phyloP scores from a whole-genome alignment of 2,113 vertebrate genomes.

The Amia ocellicauda region DNA sequence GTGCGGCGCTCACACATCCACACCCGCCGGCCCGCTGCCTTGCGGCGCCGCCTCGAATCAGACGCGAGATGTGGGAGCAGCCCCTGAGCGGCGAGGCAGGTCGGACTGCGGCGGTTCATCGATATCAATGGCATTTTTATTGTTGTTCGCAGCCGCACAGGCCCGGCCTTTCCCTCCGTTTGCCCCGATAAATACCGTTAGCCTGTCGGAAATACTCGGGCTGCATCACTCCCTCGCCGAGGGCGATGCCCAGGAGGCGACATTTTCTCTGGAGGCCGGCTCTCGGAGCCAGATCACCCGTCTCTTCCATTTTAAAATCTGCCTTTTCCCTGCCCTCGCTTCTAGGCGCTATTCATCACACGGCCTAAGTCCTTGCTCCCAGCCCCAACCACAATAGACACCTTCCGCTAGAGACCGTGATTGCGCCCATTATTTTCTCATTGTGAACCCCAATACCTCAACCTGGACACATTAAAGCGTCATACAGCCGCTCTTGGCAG shows the following conservation, averaged over 20 bases:
- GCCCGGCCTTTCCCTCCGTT: background rate
- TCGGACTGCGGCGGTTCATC: background rate
- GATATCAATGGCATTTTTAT: conserved; percentile 18
- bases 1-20: conserved; percentile 31
- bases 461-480: background rate
- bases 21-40: conserved; percentile 59
- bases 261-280: conserved; percentile 18
- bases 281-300: background rate
- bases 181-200: background rate
- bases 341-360: conserved; percentile 28
- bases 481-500: conserved; percentile 19
- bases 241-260: background rate
- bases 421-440: conserved; percentile 27
- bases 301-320: background rate
- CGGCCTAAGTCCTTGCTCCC: conserved; percentile 63
- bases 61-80: conserved; percentile 37
- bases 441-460: background rate
- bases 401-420: conserved; percentile 53
- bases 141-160: background rate
- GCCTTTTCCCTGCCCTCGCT: background rate
- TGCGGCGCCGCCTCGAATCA: conserved; percentile 52
- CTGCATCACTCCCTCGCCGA: background rate
- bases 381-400: conserved; percentile 67
- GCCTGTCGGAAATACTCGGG: background rate
- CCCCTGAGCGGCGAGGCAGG: too few relatives aligned